phyloP scores from a whole-genome alignment of 2,113 vertebrate species.

The Beaufortia kweichowensis region DNA sequence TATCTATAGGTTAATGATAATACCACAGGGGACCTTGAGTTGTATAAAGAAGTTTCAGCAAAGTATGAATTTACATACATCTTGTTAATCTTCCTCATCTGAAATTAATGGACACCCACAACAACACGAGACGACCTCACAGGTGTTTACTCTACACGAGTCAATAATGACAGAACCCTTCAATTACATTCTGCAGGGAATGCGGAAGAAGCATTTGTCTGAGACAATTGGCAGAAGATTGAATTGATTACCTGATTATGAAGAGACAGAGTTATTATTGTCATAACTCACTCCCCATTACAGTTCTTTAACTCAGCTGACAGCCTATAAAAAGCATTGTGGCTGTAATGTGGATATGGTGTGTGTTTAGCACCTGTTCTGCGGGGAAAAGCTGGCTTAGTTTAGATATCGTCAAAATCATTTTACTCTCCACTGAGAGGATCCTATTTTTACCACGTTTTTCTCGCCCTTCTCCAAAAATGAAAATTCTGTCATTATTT shows the following conservation, averaged over 20 bases:
- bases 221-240: conserved; percentile 71
- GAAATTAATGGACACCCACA: conserved; percentile 67
- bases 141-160: conserved; percentile 72
- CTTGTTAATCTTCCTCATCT: conserved; percentile 50
- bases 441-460: conserved; percentile 4
- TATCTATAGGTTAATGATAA: not conserved
- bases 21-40: not conserved
- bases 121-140: conserved; percentile 63
- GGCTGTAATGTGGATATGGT: conserved; percentile 58
- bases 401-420: conserved; percentile 23
- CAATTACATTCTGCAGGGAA: conserved; percentile 68
- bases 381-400: conserved; percentile 24
- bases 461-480: not conserved
- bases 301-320: conserved; percentile 60
- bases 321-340: conserved; percentile 66
- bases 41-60: not conserved
- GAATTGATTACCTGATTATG: conserved; percentile 78
- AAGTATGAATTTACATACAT: not conserved
- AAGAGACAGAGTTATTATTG: conserved; percentile 76
- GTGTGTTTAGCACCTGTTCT: conserved; percentile 59
- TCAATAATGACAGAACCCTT: conserved; percentile 72
- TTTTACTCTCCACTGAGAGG: conserved; percentile 19
- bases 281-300: conserved; percentile 78
- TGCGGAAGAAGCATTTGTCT: conserved; percentile 66
- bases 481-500: not conserved